Base-by-base conservation (phyloP, 1,140 invertebrate genomes). In the Lucilia sericata region DNA sequence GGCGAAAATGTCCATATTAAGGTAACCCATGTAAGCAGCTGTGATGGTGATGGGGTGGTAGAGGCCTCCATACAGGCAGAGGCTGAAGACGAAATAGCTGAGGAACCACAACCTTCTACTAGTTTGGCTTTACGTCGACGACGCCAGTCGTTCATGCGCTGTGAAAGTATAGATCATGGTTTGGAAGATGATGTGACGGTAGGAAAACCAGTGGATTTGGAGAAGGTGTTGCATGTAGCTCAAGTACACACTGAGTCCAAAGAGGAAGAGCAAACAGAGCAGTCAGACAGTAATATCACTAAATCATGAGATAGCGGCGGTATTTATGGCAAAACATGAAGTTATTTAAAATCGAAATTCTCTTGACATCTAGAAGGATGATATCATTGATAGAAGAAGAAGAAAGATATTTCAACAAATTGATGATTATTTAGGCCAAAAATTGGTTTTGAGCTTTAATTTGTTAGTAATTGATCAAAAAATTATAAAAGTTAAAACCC, bases 81-180 rank as follows among this genome's bases (percentile, higher is more conserved):
- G 14, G n/a, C 55, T 21, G 19, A 70, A 21, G 65, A 70, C 25
- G 65, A 70, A 21, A 60, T 60, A n/a, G 55, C 55, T 60, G 76
- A 80, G 17, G 60, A 82, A 13, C 42, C 19, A 36, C 34, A 42
- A 9, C 51, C 51, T 7, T 65, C 13, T 65, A 70, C 51, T 17
- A 82, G 51, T 34, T n/a, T n/a, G 12, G 60, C 81, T n/a, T 14
- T 9, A 5, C 30, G 17, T 25, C 19, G 47, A 5, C 47, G 60
- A n/a, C 34, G 81, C 1, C 25, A 17, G 13, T 70, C 65, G 7
- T 36, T 90, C 81, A 85, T 87, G 36, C 88, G 89, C 70, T 88
- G 89, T 81, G 89, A 90, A 85, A 90, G 88, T 0, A 30, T 90
- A 70, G 89, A 88, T 60, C 82, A 87, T 2, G 89, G 90, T 42